phyloP scores from a whole-genome alignment of 1,140 invertebrate genomes.

The Drosophila melanica region DNA sequence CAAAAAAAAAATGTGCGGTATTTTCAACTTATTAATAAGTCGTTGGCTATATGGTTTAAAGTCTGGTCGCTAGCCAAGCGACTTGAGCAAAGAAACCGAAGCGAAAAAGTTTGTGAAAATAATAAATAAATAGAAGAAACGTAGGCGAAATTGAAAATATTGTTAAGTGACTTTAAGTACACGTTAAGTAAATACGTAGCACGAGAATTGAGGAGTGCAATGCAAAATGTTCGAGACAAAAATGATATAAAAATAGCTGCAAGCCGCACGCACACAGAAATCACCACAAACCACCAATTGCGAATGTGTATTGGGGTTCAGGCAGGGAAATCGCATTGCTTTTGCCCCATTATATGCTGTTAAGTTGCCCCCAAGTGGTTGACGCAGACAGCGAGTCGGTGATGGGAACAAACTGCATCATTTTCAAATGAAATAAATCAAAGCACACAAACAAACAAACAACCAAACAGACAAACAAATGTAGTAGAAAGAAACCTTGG shows the following conservation, averaged over 20 bases:
- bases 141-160: slow-evolving; percentile 41
- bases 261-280: slow-evolving; percentile 53
- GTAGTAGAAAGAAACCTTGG: slow-evolving; percentile 8
- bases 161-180: slow-evolving; percentile 47
- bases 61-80: slow-evolving; percentile 15
- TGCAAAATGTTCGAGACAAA: slow-evolving; percentile 49
- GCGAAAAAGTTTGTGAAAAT: slow-evolving; percentile 25
- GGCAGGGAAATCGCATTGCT: slow-evolving; percentile 27
- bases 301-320: slow-evolving; percentile 23
- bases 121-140: slow-evolving; percentile 25
- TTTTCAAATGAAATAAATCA: slow-evolving; percentile 82
- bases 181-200: slow-evolving; percentile 43
- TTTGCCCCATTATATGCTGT: slow-evolving; percentile 32
- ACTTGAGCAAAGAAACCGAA: not conserved
- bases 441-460: slow-evolving; percentile 77
- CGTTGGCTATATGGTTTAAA: slow-evolving; percentile 43
- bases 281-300: slow-evolving; percentile 8
- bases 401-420: slow-evolving; percentile 67
- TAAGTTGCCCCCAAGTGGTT: slow-evolving; percentile 51
- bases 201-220: slow-evolving; percentile 10
- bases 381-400: slow-evolving; percentile 27
- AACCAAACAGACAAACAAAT: slow-evolving; percentile 53
- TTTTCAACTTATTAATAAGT: slow-evolving; percentile 64
- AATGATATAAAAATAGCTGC: slow-evolving; percentile 80
- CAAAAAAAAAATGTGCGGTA: slow-evolving; percentile 41